Percentiles rank a stretch among this genome's conserved stretches.
Evolutionary conservation across 2,888 invertebrate species (phyloP).

Genomic region (Cepaea hortensis): DNA sequence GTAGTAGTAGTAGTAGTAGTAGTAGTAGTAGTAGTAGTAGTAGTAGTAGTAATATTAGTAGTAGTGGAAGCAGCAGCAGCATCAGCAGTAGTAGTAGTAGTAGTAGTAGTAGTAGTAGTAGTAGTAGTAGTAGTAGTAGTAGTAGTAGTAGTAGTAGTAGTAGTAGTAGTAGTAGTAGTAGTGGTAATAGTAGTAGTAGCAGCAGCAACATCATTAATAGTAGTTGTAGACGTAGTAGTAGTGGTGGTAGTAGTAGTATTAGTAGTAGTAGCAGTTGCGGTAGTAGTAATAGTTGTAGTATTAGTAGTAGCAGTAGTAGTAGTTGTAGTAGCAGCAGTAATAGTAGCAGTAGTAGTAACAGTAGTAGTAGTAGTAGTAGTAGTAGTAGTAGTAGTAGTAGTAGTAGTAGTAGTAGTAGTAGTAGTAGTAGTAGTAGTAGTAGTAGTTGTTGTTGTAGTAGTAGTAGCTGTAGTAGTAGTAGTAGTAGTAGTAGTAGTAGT

Average conservation of each 20-base stretch:
- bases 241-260: neutral
- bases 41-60: neutral
- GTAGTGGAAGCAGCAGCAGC: too few species aligned
- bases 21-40: slow-evolving; percentile 13
- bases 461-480: neutral
- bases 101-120: neutral
- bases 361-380: slow-evolving; percentile 13
- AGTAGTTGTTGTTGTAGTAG: neutral
- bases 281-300: neutral
- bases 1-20: neutral
- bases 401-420: slow-evolving; percentile 3
- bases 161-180: neutral
- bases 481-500: neutral
- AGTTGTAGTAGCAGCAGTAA: too few species aligned
- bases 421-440: slow-evolving; percentile 10
- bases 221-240: neutral
- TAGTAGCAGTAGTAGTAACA: neutral
- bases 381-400: neutral
- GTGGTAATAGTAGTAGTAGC: neutral
- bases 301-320: neutral
- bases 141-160: slow-evolving; percentile 1
- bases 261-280: neutral
- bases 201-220: neutral
- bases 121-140: neutral
- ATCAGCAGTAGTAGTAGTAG: neutral